Conservation (phyloP, 2,113 vertebrate species). For the Hemicordylus capensis region DNA sequence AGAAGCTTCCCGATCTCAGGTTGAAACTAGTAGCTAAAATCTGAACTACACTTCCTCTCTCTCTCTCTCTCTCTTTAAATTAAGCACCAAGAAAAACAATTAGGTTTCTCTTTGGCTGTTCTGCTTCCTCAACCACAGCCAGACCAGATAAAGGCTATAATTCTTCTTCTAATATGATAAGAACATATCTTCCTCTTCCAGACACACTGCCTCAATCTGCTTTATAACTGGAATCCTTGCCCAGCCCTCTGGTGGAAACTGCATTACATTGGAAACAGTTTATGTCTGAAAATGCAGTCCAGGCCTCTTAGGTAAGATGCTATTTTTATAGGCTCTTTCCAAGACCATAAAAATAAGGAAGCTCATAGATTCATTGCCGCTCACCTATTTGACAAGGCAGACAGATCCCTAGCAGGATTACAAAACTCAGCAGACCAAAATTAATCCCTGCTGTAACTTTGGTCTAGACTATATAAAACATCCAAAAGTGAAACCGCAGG, state of each 20-base stretch:
- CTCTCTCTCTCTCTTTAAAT: background rate
- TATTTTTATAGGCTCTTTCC: constrained; percentile 1
- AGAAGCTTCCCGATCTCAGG: background rate
- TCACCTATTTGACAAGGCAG: background rate
- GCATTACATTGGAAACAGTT: constrained; percentile 9
- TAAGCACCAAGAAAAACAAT: background rate
- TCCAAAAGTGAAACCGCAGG: background rate
- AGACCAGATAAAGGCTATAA: background rate
- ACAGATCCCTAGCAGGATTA: background rate
- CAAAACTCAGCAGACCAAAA: constrained; percentile 5
- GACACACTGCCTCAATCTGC: background rate
- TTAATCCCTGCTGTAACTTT: constrained; percentile 10
- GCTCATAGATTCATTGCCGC: constrained; percentile 4
- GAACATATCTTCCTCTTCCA: background rate
- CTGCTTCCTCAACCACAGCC: background rate
- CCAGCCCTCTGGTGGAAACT: background rate
- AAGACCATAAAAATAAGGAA: constrained; percentile 21
- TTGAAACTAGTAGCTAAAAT: background rate
- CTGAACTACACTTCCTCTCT: no score
- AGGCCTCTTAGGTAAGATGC: background rate
- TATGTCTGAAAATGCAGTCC: background rate
- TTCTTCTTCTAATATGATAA: background rate
- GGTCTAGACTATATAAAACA: constrained; percentile 1
- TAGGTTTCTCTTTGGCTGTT: background rate
- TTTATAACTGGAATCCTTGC: background rate